Percentiles rank a stretch among this genome's conserved stretches.
Evolutionary conservation across 2,797 vertebrate genomes (phyloP).

Genomic region (Bovichtus diacanthus): DNA sequence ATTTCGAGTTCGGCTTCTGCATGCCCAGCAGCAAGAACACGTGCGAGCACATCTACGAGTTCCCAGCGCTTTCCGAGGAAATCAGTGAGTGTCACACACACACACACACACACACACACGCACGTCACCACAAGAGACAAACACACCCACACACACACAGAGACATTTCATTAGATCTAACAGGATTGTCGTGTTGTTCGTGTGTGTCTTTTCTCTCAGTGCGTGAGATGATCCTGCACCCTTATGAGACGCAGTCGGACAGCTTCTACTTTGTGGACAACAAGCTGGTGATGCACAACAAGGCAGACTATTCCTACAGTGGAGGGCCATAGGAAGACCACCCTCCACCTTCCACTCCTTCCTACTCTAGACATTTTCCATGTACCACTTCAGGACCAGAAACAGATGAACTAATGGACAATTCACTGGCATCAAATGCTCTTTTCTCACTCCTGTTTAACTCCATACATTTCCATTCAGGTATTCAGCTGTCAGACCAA

Average conservation of each 20-base stretch:
- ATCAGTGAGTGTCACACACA: slow-evolving; percentile 88
- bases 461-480: slow-evolving; percentile 52
- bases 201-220: slow-evolving; percentile 80
- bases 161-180: neutral
- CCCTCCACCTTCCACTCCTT: slow-evolving; percentile 4
- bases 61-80: slow-evolving; percentile 95
- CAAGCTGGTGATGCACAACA: slow-evolving; percentile 99
- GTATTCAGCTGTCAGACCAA: slow-evolving; percentile 51
- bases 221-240: slow-evolving; percentile 95
- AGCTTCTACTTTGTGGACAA: slow-evolving; percentile 99
- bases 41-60: slow-evolving; percentile 98
- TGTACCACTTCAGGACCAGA: slow-evolving; percentile 58
- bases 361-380: slow-evolving; percentile 60
- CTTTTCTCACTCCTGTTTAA: slow-evolving; percentile 48
- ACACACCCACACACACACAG: slow-evolving; percentile 10
- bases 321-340: slow-evolving; percentile 86
- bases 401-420: slow-evolving; percentile 68
- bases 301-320: slow-evolving; percentile 99
- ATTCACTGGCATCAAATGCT: slow-evolving; percentile 48
- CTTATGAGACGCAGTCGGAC: slow-evolving; percentile 98
- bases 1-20: slow-evolving; percentile 99
- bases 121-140: neutral
- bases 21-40: slow-evolving; percentile 99
- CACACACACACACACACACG: neutral
- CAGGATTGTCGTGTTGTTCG: neutral